Base-by-base conservation (phyloP, 2,113 vertebrate species). In the Apus apus region DNA sequence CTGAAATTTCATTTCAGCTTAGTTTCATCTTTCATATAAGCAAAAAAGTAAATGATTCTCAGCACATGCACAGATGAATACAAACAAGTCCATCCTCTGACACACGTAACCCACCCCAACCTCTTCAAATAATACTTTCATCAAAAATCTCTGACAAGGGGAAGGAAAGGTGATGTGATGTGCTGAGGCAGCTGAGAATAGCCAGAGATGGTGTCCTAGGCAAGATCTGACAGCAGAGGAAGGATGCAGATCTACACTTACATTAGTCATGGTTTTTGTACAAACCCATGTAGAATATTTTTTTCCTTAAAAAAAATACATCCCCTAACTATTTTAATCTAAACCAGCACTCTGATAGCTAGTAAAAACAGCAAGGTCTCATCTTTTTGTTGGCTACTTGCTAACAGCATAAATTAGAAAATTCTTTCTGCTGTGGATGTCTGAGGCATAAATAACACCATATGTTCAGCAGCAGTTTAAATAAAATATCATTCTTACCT, bases 381-480 rank as follows among this genome's bases (percentile, higher is more conserved):
- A 54, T 94, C 79, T 86, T 91, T 81, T 96, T 71, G 32, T 85
- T 90, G 92, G 85, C 80, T 92, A 77, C 79, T 93, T 0, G 3
- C 70, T 92, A 95, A 67, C 68, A 95, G 85, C 70, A 81, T 90
- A 89, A 96, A 95, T 93, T 96, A 86, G 61, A 87, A 89, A 90
- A 82, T 92, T 81, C 85, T 96, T 93, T 96, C 85, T 94, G 82
- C 77, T 65, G 18, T 89, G 73, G 30, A 88, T 75, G 50, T 93
- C 90, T 93, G 86, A 77, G 78, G n/a, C 70, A 94, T 96, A 97
- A 97, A 96, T 87, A 94, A 65, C 85, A 94, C 92, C 94, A 96
- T 94, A 95, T 93, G 92, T 89, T 93, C 92, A 84, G 70, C 90
- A 82, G 58, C 50, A 45, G 48, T 78, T 84, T 77, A 93, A 94